Percentiles rank a stretch among this genome's conserved stretches.
phyloP scores from a whole-genome alignment of 2,888 invertebrate species.

The Cancer borealis region DNA sequence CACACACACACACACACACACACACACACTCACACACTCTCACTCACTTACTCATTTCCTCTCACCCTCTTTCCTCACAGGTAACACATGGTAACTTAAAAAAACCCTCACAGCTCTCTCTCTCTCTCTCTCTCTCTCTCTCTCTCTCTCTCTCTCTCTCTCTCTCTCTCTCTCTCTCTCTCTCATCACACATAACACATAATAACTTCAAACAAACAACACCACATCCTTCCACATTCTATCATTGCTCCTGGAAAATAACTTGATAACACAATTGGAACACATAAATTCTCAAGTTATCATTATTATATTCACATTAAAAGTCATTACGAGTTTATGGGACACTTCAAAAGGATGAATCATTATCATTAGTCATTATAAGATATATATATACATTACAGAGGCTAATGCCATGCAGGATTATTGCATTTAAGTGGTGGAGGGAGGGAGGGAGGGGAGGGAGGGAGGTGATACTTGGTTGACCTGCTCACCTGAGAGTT shows the following conservation, averaged over 20 bases:
- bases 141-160: too few relatives aligned
- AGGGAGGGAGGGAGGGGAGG: background rate
- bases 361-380: background rate
- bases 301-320: conserved; percentile 15
- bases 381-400: background rate
- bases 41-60: too few relatives aligned
- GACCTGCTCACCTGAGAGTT: background rate
- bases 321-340: background rate
- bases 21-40: too few relatives aligned
- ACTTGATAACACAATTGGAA: background rate
- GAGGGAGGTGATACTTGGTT: background rate
- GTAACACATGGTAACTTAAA: background rate
- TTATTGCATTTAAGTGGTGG: background rate
- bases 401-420: conserved; percentile 7
- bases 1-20: too few relatives aligned
- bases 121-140: background rate
- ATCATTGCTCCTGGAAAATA: conserved; percentile 22
- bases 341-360: background rate
- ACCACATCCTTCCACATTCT: background rate
- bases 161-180: background rate
- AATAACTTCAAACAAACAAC: too few relatives aligned
- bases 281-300: background rate
- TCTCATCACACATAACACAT: background rate
- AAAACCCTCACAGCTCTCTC: too few relatives aligned
- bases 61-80: background rate